phyloP scores from a whole-genome alignment of 2,113 vertebrate species.

The Erpornis zantholeuca region DNA sequence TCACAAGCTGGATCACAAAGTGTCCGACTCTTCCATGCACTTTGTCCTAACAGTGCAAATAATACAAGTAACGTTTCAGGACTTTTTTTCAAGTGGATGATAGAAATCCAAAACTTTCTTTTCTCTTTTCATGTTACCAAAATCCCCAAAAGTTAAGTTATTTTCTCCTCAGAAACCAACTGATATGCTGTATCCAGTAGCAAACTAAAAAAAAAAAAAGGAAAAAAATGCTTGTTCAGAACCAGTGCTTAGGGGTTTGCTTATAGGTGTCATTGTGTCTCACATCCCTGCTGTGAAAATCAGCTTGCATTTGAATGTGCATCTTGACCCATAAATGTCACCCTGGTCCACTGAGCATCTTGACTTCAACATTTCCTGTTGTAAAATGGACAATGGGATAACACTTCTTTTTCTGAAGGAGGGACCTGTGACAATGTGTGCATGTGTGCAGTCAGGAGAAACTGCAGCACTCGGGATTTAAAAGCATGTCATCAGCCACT shows the following conservation, averaged over 20 bases:
- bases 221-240: constrained; percentile 33
- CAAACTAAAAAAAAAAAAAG: not conserved
- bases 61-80: not conserved
- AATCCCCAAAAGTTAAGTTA: constrained; percentile 5
- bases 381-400: constrained; percentile 70
- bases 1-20: not conserved
- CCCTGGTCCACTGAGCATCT: constrained; percentile 74
- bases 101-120: not conserved
- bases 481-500: constrained; percentile 51
- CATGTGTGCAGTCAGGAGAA: constrained; percentile 53
- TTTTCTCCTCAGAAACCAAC: constrained; percentile 34
- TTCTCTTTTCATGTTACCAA: not conserved
- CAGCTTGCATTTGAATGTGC: constrained; percentile 76
- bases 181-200: not conserved
- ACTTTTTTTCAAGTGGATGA: not conserved
- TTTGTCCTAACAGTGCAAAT: not conserved
- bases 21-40: not conserved
- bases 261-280: constrained; percentile 73
- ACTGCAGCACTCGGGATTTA: constrained; percentile 46
- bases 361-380: constrained; percentile 75
- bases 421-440: constrained; percentile 49
- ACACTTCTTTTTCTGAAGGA: constrained; percentile 46
- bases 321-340: constrained; percentile 80
- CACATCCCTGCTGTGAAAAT: constrained; percentile 72
- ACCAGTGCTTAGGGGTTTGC: constrained; percentile 55